Evolutionary conservation across 2,113 vertebrate species (phyloP).

Genomic region (Peromyscus polionotus): DNA sequence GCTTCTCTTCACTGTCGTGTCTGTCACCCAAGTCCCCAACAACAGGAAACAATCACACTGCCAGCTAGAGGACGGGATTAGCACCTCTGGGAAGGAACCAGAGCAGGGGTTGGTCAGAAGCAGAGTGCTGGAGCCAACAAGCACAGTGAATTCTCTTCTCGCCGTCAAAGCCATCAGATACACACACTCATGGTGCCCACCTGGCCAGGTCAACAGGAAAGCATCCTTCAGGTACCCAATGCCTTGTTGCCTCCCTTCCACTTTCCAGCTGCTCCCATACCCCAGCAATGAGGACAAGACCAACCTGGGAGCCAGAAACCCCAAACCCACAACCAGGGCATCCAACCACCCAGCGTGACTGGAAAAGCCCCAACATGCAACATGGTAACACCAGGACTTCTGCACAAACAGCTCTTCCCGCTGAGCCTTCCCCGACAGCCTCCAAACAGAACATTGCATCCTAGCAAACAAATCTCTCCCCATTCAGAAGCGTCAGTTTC

Average conservation of each 20-base stretch:
- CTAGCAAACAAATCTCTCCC: not conserved
- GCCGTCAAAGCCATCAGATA: accelerated
- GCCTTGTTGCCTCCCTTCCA: too few species aligned
- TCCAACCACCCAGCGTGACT: not conserved
- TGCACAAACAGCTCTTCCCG: not conserved
- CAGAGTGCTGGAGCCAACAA: not conserved
- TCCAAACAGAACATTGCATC: not conserved
- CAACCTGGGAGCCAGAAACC: not conserved
- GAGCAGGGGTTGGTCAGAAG: not conserved
- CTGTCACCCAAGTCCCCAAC: too few species aligned
- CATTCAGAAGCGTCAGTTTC: not conserved
- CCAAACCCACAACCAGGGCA: accelerated
- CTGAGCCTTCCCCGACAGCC: not conserved
- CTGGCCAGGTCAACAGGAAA: not conserved
- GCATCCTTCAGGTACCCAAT: accelerated
- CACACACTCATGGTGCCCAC: accelerated
- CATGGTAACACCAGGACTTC: accelerated
- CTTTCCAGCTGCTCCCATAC: not conserved
- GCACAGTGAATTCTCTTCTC: not conserved
- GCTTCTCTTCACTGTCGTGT: not conserved
- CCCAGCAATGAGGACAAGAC: not conserved
- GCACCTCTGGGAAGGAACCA: not conserved
- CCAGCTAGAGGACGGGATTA: not conserved
- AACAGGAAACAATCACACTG: not conserved
- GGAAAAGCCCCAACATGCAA: not conserved